A percentile compares a stretch with the other conserved stretches of the same genome.
These are phyloP conservation scores for Bufotes viridis DNA, from an alignment of 2,797 vertebrate genomes.

Conservation along the genomic window DNA sequence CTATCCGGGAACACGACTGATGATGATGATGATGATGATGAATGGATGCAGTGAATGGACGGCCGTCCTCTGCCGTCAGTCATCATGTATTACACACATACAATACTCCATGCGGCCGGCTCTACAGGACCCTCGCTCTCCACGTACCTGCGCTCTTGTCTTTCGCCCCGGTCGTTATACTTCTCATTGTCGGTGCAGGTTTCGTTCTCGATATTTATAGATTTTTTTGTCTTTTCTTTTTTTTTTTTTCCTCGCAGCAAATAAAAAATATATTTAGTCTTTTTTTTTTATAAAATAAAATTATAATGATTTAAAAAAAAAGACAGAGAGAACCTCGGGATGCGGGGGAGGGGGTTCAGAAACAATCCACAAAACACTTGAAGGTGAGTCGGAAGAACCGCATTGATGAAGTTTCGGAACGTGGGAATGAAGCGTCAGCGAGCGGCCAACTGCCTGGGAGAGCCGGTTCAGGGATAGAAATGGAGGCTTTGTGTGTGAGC, in stretches of 20 bases:
- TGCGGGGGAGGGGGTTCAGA: conserved; percentile 75
- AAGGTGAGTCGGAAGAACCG: conserved; percentile 90
- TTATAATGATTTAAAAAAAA: conserved; percentile 37
- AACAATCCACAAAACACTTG: conserved; percentile 90
- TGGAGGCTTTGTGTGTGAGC: conserved; percentile 31
- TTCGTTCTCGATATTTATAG: background rate
- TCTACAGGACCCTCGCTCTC: background rate
- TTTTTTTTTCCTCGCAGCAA: conserved; percentile 34
- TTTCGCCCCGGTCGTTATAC: conserved; percentile 78
- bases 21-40: background rate
- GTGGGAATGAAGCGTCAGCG: conserved; percentile 72
- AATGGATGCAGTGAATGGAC: background rate
- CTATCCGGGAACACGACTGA: background rate
- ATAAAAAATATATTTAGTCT: conserved; percentile 50
- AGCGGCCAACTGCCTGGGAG: conserved; percentile 48
- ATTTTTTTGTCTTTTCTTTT: background rate
- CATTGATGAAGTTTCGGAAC: conserved; percentile 79
- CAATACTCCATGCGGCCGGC: no score
- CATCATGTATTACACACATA: background rate
- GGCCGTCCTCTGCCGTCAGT: background rate
- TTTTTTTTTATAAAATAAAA: conserved; percentile 53
- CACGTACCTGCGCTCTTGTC: conserved; percentile 74
- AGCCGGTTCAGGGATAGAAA: conserved; percentile 42
- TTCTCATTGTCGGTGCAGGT: conserved; percentile 54
- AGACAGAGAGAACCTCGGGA: conserved; percentile 64